Base-by-base conservation (phyloP, 2,113 vertebrate species). In the Thunnus thynnus region DNA sequence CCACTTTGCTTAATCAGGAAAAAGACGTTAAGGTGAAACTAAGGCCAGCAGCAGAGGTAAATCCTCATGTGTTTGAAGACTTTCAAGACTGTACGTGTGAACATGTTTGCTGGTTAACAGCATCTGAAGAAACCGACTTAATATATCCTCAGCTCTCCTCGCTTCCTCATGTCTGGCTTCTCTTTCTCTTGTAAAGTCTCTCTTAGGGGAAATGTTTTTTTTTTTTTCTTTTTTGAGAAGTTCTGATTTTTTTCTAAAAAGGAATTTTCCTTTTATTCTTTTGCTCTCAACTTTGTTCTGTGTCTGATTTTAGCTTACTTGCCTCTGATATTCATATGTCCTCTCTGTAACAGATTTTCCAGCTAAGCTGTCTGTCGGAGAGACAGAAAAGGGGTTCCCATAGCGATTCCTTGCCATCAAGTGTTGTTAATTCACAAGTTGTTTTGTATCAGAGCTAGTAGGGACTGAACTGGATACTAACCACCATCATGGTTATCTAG, bases 251-350 rank as follows among this genome's bases (percentile, higher is more conserved):
- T 60, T 46, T 55, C 14, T 22, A 17, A 56, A 54, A 51, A 9
- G 30, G 36, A 41, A 70, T 12, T 16, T 46, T 63, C 16, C 48
- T 51, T 9, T 68, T 36, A 41, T 27, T 48, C 13, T 16, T 75
- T 32, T 57, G 36, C 11, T 22, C 25, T 30, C 1, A 30, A 18
- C 13, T 18, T 60, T 13, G 2, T 17, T 55, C 25, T 50, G 11
- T 18, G 51, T 67, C 48, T 55, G 22, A 54, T 75, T 20, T 50
- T 18, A 17, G 60, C 25, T 44, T 16, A 20, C 9, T 36, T 46
- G 8, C 71, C 22, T 62, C 27, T 69, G 68, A 60, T 75, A 71
- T 83, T 75, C 47, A 7, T 3, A 2, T 47, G 71, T 83, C 71
- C 36, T 78, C 13, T 46, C 5, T 60, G 4, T 57, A 10, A 30